A percentile compares a stretch with the other conserved stretches of the same genome.
phyloP scores from a whole-genome alignment of 2,888 invertebrate genomes.

The Notodonta dromedarius region DNA sequence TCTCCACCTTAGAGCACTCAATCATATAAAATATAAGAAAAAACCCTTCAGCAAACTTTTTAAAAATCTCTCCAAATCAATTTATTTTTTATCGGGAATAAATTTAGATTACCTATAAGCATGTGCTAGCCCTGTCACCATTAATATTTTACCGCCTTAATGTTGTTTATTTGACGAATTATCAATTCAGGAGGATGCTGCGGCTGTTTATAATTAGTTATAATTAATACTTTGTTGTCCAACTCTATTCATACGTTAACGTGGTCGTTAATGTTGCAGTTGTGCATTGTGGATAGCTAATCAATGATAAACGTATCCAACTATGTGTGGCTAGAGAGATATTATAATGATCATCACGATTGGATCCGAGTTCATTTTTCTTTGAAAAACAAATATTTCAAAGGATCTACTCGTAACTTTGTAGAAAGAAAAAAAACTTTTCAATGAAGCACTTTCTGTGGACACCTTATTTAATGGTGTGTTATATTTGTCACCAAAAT shows the following conservation, averaged over 20 bases:
- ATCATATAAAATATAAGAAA: no score
- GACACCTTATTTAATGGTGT: no score
- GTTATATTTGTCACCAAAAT: background rate
- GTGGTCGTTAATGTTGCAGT: background rate
- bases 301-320: background rate
- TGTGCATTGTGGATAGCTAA: background rate
- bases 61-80: no score
- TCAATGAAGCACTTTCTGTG: no score
- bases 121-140: conserved; percentile 16
- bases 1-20: no score
- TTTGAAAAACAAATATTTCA: no score
- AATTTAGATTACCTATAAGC: conserved; percentile 8
- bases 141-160: conserved; percentile 25
- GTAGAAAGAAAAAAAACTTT: background rate
- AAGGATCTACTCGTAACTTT: no score
- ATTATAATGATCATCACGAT: no score
- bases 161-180: conserved; percentile 25
- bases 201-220: conserved; percentile 28
- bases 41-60: no score
- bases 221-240: conserved; percentile 15
- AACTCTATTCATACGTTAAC: background rate
- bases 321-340: no score
- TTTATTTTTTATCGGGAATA: no score
- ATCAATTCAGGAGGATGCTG: conserved; percentile 18
- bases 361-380: no score